Conservation (phyloP, 2,888 invertebrate species). For the Drosophila mercatorum region DNA sequence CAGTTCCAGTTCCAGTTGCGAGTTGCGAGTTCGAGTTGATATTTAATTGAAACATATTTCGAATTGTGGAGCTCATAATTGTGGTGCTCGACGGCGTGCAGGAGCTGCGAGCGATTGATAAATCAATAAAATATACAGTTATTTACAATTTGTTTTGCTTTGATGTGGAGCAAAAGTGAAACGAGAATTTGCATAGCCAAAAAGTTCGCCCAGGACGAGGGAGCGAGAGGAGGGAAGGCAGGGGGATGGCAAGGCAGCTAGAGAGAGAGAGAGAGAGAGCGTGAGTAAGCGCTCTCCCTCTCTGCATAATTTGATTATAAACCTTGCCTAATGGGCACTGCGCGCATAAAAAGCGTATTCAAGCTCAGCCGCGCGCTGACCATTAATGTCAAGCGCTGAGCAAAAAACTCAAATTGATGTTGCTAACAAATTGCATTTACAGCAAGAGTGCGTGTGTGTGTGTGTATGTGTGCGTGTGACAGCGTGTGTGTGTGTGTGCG, state of each 20-base stretch:
- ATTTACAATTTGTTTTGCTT: neutral
- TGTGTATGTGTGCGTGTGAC: conserved; percentile 11
- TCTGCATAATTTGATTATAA: conserved; percentile 10
- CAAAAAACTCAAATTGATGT: conserved; percentile 45
- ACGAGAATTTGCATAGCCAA: neutral
- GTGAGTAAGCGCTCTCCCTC: neutral
- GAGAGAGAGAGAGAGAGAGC: too few species aligned
- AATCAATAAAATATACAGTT: conserved; percentile 12
- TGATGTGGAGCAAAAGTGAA: neutral
- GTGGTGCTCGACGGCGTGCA: neutral
- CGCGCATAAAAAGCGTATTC: too few species aligned
- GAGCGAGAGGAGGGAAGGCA: neutral
- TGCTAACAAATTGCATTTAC: conserved; percentile 47
- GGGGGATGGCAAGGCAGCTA: too few species aligned
- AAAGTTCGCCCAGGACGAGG: neutral
- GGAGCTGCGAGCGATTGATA: neutral
- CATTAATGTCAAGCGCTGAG: conserved; percentile 53
- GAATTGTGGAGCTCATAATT: neutral
- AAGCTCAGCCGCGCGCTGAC: conserved; percentile 18
- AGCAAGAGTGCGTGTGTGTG: neutral
- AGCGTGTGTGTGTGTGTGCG: conserved; percentile 12
- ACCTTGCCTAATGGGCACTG: conserved; percentile 20
- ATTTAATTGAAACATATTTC: conserved; percentile 5
- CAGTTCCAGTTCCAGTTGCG: too few species aligned
- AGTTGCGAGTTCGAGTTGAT: neutral